Evolutionary conservation across 2,888 invertebrate genomes (phyloP), one percentile per base, ranked within the genome.

Genomic region (Drosophila emarginata): DNA sequence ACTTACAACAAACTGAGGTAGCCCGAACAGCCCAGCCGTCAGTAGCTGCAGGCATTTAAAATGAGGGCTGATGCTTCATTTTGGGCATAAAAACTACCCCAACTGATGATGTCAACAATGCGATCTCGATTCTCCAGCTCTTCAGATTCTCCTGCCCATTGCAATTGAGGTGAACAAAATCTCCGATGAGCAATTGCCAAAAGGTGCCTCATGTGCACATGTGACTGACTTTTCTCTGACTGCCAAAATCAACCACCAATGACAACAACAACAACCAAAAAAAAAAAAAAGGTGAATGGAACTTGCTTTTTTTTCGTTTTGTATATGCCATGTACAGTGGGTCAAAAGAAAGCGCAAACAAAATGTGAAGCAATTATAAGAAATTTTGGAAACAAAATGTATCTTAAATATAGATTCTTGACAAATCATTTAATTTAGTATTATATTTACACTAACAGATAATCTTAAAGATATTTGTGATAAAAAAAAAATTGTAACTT

Each of bases 81-180:
- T 12, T 45, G 21, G 45, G 12, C 18, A 45, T 45, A 45, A 62
- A 62, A 76, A 75, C 66, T 86, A 86, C 88, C 87, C 83, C 79
- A 60, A 64, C 66, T 68, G 77, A 69, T 77, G 85, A 87, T 87
- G 87, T 87, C 85, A 67, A 59, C 81, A 74, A 74, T 67, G 64
- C 73, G 74, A 72, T 67, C 79, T 68, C 77, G 76, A 84, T 81
- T 64, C 77, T 64, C 79, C 77, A 69, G 82, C n/a, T n/a, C n/a
- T n/a, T n/a, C n/a, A n/a, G 23, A 9, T 45, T 45, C 45, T 59
- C 45, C 50, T 11, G 61, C 53, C 67, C 60, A 57, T 54, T 74
- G 74, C 77, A 76, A 74, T 83, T 87, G 80, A 87, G 89, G 89
- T 85, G 83, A 85, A 87, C 72, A 74, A 64, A 61, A 66, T 65